These are phyloP conservation scores for Lordiphosa fenestrarum DNA, from an alignment of 2,888 invertebrate genomes.

Conservation along the genomic window DNA sequence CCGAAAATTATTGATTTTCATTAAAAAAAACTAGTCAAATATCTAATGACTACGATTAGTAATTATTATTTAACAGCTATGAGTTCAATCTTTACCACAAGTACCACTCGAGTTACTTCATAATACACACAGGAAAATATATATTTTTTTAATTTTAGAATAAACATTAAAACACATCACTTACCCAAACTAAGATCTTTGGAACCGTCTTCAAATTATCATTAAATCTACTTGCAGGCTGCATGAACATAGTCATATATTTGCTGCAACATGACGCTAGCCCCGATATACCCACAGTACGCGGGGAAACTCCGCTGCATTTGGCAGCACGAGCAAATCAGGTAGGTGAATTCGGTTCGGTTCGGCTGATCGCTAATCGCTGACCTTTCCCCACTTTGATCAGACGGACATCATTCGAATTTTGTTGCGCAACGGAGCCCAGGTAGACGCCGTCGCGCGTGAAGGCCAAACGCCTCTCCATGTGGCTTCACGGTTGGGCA, in stretches of 20 bases:
- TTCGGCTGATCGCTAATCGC: background rate
- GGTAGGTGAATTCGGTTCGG: slow-evolving; percentile 25
- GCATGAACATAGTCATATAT: slow-evolving; percentile 99
- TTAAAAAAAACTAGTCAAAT: too few species aligned
- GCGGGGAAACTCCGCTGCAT: slow-evolving; percentile 98
- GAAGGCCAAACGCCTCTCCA: slow-evolving; percentile 98
- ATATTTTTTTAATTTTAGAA: too few species aligned
- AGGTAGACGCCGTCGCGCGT: slow-evolving; percentile 86
- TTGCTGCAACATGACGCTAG: slow-evolving; percentile 95
- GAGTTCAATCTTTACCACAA: too few species aligned
- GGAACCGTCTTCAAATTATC: too few species aligned
- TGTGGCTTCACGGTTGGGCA: slow-evolving; percentile 95
- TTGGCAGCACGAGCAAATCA: slow-evolving; percentile 97
- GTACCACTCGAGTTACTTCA: too few species aligned
- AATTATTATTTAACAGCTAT: too few species aligned
- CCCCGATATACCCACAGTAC: slow-evolving; percentile 95
- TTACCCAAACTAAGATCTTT: too few species aligned
- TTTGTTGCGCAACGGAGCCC: slow-evolving; percentile 94
- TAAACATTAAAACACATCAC: background rate
- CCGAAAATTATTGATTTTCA: too few species aligned
- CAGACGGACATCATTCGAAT: slow-evolving; percentile 97
- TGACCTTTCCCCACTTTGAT: background rate
- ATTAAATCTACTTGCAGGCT: slow-evolving; percentile 81
- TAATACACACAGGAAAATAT: too few species aligned
- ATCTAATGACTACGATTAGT: too few species aligned